Conservation (phyloP, 2,797 vertebrate species). For the Manis pentadactyla region DNA sequence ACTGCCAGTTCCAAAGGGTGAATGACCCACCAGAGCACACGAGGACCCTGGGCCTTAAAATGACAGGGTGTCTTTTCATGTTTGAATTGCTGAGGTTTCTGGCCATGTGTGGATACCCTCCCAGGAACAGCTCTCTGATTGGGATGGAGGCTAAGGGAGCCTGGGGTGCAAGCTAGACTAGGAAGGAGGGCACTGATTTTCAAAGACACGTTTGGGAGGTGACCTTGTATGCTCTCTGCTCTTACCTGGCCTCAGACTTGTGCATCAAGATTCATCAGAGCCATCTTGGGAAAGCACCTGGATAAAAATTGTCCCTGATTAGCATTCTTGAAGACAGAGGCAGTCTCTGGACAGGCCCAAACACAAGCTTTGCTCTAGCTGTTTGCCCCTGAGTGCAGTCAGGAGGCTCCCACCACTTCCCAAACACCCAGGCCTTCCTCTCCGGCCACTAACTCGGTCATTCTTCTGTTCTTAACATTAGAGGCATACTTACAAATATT, state of each 20-base stretch:
- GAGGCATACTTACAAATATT: neutral
- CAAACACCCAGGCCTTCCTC: neutral
- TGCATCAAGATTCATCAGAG: neutral
- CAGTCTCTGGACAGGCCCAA: neutral
- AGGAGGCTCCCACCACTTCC: neutral
- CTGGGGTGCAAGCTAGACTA: neutral
- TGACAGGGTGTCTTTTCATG: neutral
- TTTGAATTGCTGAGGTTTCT: neutral
- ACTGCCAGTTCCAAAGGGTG: neutral
- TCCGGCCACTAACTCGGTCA: neutral
- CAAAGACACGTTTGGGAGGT: neutral
- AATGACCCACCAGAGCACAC: neutral
- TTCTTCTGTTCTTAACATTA: neutral
- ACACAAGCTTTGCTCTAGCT: rapidly evolving
- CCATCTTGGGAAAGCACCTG: neutral
- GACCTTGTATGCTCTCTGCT: neutral
- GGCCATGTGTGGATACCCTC: neutral
- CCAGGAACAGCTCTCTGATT: neutral
- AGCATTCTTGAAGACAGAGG: neutral
- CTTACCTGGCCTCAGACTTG: neutral
- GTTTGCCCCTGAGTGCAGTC: neutral
- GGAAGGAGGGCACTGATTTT: neutral
- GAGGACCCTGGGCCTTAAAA: neutral
- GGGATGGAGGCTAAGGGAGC: neutral
- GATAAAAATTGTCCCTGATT: neutral